Evolutionary conservation across 53 echinoderm and acorn worm species (phyloP), one percentile per base, ranked within the genome.

Genomic region (Antedon mediterranea): DNA sequence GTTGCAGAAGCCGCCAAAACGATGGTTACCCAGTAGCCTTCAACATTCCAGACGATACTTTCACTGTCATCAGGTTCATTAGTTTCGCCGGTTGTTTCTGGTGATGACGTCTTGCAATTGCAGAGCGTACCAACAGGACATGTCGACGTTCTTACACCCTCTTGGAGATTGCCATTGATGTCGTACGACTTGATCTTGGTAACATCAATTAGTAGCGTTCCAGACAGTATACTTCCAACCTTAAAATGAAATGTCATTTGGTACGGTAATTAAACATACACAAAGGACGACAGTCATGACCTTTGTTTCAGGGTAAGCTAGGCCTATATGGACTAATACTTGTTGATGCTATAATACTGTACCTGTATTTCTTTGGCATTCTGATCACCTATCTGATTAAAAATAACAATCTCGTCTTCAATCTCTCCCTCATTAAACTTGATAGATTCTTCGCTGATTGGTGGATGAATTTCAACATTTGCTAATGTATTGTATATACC

Each of bases 201-300:
- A 3, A 15, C 81, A 76, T 74, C 32, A 33, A 89, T 30, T 3
- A 78, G 76, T 41, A 89, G 81, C 23, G 80, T 27, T 32, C 80
- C 83, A 71, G 76, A 72, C 0, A 70, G 31, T 77, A 78, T 86
- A 41, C 83, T 77, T 28, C 89, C 89, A 41, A 85, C 78, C 89
- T 89, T 37, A 37, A 37, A 37, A 4, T 6, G 11, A 37, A 37
- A 37, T n/a, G n/a, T n/a, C n/a, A n/a, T n/a, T n/a, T n/a, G n/a
- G n/a, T n/a, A n/a, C n/a, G n/a, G n/a, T n/a, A n/a, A 11, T 4
- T 37, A 11, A 37, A 37, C 37, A 37, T 37, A 6, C 6, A 6
- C 37, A 37, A 11, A 37, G 37, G n/a, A n/a, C n/a, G n/a, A n/a
- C n/a, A n/a, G n/a, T n/a, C n/a, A n/a, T n/a, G n/a, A n/a, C n/a